Evolutionary conservation across 2,797 vertebrate species (phyloP).

Genomic region (Sandelia bainsii): DNA sequence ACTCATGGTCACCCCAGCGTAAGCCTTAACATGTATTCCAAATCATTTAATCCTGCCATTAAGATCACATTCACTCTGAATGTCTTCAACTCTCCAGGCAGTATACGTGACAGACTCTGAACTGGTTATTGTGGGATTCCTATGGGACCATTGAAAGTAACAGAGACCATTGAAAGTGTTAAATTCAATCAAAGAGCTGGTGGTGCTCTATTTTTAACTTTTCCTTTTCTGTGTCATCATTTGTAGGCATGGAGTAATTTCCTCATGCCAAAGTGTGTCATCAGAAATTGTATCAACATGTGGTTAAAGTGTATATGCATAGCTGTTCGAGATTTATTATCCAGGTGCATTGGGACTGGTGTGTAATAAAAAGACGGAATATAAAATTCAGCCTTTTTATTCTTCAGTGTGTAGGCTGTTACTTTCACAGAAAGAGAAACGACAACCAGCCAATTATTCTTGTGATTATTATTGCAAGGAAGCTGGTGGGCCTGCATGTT

Average conservation of each 20-base stretch:
- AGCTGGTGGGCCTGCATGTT: conserved; percentile 59
- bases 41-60: conserved; percentile 32
- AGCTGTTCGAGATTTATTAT: conserved; percentile 68
- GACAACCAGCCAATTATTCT: conserved; percentile 69
- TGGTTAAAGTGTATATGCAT: conserved; percentile 53
- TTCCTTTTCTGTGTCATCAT: conserved; percentile 50
- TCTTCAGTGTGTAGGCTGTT: conserved; percentile 32
- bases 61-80: conserved; percentile 26
- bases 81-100: conserved; percentile 26
- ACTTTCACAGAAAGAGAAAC: conserved; percentile 53
- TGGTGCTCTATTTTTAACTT: conserved; percentile 58
- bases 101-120: conserved; percentile 40
- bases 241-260: conserved; percentile 59
- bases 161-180: conserved; percentile 58
- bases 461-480: conserved; percentile 70
- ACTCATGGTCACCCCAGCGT: not conserved
- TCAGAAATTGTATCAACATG: conserved; percentile 53
- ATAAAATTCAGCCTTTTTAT: conserved; percentile 47
- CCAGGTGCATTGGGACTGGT: conserved; percentile 60
- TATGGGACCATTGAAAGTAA: conserved; percentile 51
- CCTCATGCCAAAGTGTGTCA: conserved; percentile 53
- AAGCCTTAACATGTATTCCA: not conserved
- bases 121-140: conserved; percentile 46
- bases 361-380: conserved; percentile 64
- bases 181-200: conserved; percentile 50